phyloP scores from a whole-genome alignment of 2,888 invertebrate species.

The Andricus curvator region DNA sequence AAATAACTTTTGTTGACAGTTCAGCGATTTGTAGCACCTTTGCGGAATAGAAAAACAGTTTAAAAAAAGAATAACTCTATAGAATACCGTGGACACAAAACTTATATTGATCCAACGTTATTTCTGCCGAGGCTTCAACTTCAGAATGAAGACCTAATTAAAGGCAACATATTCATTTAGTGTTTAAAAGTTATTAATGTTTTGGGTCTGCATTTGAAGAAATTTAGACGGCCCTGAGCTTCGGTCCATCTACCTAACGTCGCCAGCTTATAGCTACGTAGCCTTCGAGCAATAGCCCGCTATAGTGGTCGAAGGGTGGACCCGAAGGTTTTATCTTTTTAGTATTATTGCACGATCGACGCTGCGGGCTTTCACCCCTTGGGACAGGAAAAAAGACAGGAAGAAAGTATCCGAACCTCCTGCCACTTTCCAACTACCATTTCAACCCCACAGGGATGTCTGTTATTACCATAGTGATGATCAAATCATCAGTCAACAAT shows the following conservation, averaged over 20 bases:
- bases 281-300: constrained; percentile 67
- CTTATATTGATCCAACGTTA: too few species aligned
- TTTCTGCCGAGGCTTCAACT: too few species aligned
- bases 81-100: too few species aligned
- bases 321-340: constrained; percentile 76
- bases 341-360: constrained; percentile 77
- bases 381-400: constrained; percentile 28
- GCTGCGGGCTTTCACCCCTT: constrained; percentile 64
- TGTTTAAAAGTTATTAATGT: too few species aligned
- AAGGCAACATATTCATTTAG: too few species aligned
- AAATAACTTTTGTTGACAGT: too few species aligned
- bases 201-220: not conserved
- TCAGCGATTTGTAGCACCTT: too few species aligned
- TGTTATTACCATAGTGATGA: constrained; percentile 62
- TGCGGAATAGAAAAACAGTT: too few species aligned
- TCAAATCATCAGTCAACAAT: constrained; percentile 31
- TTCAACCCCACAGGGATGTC: constrained; percentile 48
- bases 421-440: constrained; percentile 57
- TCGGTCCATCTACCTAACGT: constrained; percentile 66
- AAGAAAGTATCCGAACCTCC: constrained; percentile 42
- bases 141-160: too few species aligned
- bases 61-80: too few species aligned
- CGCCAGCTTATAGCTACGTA: constrained; percentile 68
- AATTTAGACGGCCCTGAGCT: constrained; percentile 26
- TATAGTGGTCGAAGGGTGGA: constrained; percentile 67